Evolutionary conservation across 1,140 invertebrate species (phyloP).

Genomic region (Drosophila simulans): DNA sequence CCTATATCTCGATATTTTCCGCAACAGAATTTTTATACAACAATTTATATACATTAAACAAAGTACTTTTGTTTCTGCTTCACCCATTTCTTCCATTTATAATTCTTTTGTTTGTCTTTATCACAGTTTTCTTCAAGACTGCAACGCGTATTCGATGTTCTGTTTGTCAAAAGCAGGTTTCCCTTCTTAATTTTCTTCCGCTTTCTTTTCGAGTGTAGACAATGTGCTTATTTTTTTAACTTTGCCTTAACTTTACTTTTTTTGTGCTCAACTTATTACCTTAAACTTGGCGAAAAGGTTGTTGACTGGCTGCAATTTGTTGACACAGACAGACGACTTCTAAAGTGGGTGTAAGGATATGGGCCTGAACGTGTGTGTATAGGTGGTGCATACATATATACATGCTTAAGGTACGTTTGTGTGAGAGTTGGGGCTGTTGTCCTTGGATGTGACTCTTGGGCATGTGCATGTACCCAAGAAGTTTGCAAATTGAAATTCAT

Average conservation of each 20-base stretch:
- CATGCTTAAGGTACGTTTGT: not conserved
- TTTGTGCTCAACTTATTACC: conserved; percentile 68
- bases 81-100: not conserved
- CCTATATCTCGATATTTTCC: too few relatives aligned
- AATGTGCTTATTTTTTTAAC: conserved; percentile 53
- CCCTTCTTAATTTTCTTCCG: conserved; percentile 30
- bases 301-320: conserved; percentile 78
- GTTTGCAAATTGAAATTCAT: conserved; percentile 77
- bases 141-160: not conserved
- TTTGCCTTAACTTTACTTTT: conserved; percentile 23
- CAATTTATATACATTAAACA: too few relatives aligned
- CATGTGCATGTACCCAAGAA: conserved; percentile 58
- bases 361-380: conserved; percentile 15
- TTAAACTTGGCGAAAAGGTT: conserved; percentile 78
- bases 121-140: not conserved
- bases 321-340: conserved; percentile 57
- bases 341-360: conserved; percentile 46
- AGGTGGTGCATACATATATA: not conserved
- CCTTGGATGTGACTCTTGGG: conserved; percentile 70
- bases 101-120: not conserved
- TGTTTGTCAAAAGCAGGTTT: not conserved
- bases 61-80: not conserved
- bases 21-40: too few relatives aligned
- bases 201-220: conserved; percentile 49
- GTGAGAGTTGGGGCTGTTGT: conserved; percentile 31